Conservation (phyloP, 2,113 vertebrate genomes). For the Anguilla japonica region DNA sequence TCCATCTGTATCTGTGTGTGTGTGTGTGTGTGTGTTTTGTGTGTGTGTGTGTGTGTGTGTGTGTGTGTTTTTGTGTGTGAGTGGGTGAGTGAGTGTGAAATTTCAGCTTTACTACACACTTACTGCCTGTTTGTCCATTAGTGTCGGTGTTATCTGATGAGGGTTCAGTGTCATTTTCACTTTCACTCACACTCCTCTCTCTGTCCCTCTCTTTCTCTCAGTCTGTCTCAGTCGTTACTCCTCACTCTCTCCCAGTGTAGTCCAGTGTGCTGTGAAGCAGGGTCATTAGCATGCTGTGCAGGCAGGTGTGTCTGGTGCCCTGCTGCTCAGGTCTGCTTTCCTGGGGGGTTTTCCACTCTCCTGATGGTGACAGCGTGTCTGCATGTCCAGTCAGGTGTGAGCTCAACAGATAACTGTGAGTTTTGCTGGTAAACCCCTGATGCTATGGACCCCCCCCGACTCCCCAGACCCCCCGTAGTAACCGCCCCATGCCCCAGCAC, state of each 20-base stretch:
- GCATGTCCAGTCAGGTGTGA: background rate
- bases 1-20: background rate
- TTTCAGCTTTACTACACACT: background rate
- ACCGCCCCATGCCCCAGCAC: background rate
- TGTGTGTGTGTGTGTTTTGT: slow-evolving; percentile 14
- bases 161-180: background rate
- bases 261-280: background rate
- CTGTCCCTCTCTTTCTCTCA: background rate
- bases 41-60: slow-evolving; percentile 15
- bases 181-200: background rate
- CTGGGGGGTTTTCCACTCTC: background rate
- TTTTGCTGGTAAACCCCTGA: background rate
- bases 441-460: background rate
- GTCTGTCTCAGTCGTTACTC: background rate
- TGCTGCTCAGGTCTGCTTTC: background rate
- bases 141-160: background rate
- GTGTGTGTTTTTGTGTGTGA: slow-evolving; percentile 5
- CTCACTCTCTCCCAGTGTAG: background rate
- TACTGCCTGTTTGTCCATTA: slow-evolving; percentile 9
- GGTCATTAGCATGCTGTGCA: background rate
- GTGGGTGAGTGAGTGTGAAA: background rate
- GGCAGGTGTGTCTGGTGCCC: background rate
- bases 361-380: background rate
- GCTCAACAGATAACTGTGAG: background rate
- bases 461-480: background rate